These are phyloP conservation scores for Oryzias dopingdopingensis DNA, from an alignment of 2,797 vertebrate species.

Conservation along the genomic window DNA sequence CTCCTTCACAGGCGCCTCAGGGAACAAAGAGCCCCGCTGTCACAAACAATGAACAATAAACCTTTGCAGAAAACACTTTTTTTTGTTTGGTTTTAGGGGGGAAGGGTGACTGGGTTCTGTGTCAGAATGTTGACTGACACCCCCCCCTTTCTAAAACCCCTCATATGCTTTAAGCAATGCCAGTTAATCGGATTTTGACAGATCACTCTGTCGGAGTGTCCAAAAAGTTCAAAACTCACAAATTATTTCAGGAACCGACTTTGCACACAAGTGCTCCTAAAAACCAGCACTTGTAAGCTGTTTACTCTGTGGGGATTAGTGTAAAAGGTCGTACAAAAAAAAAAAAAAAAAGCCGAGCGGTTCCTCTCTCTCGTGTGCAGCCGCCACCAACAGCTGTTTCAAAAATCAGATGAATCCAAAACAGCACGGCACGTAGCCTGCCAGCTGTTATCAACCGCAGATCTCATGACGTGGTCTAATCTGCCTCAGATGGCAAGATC, in stretches of 20 bases:
- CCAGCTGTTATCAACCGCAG: slow-evolving; percentile 15
- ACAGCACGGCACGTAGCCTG: slow-evolving; percentile 21
- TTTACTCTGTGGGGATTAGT: slow-evolving; percentile 59
- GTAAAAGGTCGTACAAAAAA: slow-evolving; percentile 56
- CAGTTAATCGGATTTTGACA: slow-evolving; percentile 22
- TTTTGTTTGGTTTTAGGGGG: slow-evolving; percentile 60
- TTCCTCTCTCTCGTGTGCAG: not conserved
- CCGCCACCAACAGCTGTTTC: slow-evolving; percentile 38
- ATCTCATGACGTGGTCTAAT: slow-evolving; percentile 34
- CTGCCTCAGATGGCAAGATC: slow-evolving; percentile 38
- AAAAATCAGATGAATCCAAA: slow-evolving; percentile 34
- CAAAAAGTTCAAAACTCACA: slow-evolving; percentile 44
- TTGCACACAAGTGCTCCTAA: slow-evolving; percentile 11
- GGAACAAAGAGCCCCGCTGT: slow-evolving; percentile 78
- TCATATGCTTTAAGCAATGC: not conserved
- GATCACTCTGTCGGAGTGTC: slow-evolving; percentile 27
- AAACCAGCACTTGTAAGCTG: slow-evolving; percentile 40
- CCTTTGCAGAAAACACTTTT: slow-evolving; percentile 67
- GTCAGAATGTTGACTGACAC: slow-evolving; percentile 21
- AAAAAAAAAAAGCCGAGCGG: slow-evolving; percentile 13
- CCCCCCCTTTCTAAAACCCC: slow-evolving; percentile 19
- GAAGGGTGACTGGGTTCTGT: slow-evolving; percentile 28
- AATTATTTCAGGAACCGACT: slow-evolving; percentile 37
- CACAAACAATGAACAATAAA: slow-evolving; percentile 83
- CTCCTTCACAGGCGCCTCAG: slow-evolving; percentile 72